Base-by-base conservation (phyloP, 2,888 invertebrate genomes). In the Thelaira solivaga region DNA sequence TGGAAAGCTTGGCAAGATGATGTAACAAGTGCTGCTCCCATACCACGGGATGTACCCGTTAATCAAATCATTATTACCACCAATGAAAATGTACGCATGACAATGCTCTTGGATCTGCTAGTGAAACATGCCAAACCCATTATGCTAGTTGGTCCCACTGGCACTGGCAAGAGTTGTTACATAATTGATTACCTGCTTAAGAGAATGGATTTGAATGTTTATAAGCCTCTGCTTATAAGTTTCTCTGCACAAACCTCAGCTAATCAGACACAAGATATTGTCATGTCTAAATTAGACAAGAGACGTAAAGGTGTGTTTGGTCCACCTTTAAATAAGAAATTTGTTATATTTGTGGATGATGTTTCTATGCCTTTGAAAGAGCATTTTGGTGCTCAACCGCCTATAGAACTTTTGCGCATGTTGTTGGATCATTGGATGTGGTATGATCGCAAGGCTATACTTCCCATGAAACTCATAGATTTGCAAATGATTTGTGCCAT, bases 51-150 rank as follows among this genome's bases (percentile, higher is more conserved):
- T 84, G 94, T 97, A 45, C 94, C 96, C 0, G 97, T 97, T 43
- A 97, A 97, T 89, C 97, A 98, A 90, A 97, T 98, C 82, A 94
- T 98, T 71, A 97, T 98, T 11, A 95, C 96, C 0, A 98, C 98
- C 0, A 91, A 95, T 24, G 97, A 98, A 89, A 97, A 96, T 0
- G 93, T 97, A 1, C 91, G 97, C 36, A 95, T 95, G 85, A 92
- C 93, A 11, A 93, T 94, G 0, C 88, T 98, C 0, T 93, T 97
- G 90, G 92, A 92, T 81, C 90, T 96, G 31, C 89, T 98, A 45
- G 93, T 97, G 0, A 92, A 92, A 18, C 95, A 97, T 85, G 91
- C 93, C 11, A 97, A 97, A 84, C 92, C 95, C 0, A 90, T 95
- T 47, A 93, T 98, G 91, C 92, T 97, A 88, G 95, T 97, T 0